Evolutionary conservation across 2,113 vertebrate species (phyloP).

Genomic region (Gambusia affinis): DNA sequence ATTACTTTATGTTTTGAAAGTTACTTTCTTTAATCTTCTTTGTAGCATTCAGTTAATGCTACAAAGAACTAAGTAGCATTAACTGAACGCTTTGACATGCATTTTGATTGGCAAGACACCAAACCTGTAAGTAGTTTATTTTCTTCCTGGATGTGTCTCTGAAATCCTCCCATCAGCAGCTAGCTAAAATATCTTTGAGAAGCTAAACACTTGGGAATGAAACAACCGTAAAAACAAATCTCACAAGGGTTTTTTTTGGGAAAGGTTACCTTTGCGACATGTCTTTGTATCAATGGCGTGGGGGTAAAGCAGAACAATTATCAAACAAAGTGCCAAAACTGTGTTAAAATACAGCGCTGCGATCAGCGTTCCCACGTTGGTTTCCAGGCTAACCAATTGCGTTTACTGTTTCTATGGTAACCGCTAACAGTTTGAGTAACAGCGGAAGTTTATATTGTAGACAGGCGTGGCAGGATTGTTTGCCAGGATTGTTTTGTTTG

Average conservation of each 20-base stretch:
- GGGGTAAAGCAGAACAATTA: neutral
- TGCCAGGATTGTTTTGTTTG: no score
- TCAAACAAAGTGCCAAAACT: neutral
- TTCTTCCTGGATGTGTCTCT: neutral
- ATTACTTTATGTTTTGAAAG: no score
- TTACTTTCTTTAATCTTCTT: no score
- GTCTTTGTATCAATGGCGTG: neutral
- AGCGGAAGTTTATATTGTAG: no score
- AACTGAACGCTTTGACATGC: no score
- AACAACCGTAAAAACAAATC: neutral
- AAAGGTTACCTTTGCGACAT: slow-evolving; percentile 76
- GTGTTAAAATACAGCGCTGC: no score
- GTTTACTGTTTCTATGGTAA: neutral
- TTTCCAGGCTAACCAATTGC: neutral
- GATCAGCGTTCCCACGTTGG: no score
- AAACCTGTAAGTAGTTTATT: no score
- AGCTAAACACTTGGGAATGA: neutral
- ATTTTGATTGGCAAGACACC: no score
- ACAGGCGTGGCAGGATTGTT: no score
- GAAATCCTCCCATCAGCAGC: neutral
- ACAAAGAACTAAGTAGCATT: no score
- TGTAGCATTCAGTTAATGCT: no score
- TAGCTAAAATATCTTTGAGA: neutral
- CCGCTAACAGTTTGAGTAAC: neutral
- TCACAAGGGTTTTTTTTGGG: neutral